phyloP scores from a whole-genome alignment of 2,888 invertebrate genomes.

The Nebria salina region DNA sequence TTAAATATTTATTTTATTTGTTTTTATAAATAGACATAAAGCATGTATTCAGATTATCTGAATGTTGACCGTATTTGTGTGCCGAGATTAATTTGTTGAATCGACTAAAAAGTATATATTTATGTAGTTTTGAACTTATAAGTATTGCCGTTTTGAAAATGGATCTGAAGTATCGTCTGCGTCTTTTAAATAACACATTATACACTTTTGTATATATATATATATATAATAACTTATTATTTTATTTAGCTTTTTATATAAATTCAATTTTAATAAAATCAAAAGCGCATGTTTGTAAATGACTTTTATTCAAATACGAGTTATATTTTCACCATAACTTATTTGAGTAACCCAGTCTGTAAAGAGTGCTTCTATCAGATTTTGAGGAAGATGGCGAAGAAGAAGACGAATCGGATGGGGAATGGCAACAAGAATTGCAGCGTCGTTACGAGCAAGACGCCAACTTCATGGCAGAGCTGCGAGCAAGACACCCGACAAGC shows the following conservation, averaged over 20 bases:
- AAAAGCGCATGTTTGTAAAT: background rate
- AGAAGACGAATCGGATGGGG: constrained; percentile 68
- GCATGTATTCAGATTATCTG: too few relatives aligned
- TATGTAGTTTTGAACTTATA: background rate
- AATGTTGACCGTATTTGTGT: too few relatives aligned
- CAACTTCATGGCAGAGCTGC: constrained; percentile 67
- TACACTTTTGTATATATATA: constrained; percentile 1
- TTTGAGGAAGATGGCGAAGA: constrained; percentile 78
- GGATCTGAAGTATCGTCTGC: background rate
- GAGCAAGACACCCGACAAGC: constrained; percentile 64
- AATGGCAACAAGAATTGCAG: constrained; percentile 69
- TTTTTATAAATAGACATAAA: too few relatives aligned
- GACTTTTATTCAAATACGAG: background rate
- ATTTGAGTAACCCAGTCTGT: background rate
- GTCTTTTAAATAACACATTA: background rate
- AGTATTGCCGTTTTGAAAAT: background rate
- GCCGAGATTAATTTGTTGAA: too few relatives aligned
- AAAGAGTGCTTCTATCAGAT: constrained; percentile 61
- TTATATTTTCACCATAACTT: background rate
- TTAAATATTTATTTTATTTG: too few relatives aligned
- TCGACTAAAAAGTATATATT: background rate
- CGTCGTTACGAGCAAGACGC: constrained; percentile 69
- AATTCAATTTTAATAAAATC: background rate
- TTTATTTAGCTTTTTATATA: background rate
- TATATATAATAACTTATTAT: background rate